Percentiles rank a stretch among this genome's conserved stretches.
These are phyloP conservation scores for Tetraneura akinire DNA, from an alignment of 1,140 invertebrate genomes.

Conservation along the genomic window DNA sequence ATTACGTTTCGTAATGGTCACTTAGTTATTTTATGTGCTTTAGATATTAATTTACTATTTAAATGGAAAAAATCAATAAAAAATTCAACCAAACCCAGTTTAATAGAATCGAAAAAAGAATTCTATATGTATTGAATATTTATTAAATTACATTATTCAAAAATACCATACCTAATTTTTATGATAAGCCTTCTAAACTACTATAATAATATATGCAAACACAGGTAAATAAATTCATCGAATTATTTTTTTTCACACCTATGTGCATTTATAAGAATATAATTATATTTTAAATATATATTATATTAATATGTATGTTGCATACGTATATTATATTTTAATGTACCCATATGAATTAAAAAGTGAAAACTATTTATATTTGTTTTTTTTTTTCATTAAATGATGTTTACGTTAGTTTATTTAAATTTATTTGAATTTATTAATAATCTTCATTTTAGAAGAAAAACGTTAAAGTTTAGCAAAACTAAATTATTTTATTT, in stretches of 20 bases:
- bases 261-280: neutral
- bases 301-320: too few species aligned
- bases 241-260: neutral
- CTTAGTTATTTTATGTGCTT: neutral
- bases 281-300: too few species aligned
- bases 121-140: conserved; percentile 1
- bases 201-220: too few species aligned
- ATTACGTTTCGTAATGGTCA: neutral
- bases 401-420: too few species aligned
- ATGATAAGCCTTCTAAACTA: neutral
- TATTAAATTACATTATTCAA: neutral
- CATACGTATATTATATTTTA: too few species aligned
- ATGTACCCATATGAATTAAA: too few species aligned
- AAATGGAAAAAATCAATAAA: neutral
- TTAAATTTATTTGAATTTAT: too few species aligned
- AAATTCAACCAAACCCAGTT: neutral
- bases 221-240: neutral
- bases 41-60: neutral
- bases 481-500: too few species aligned
- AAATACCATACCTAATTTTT: neutral
- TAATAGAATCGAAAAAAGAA: conserved; percentile 24
- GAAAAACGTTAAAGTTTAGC: too few species aligned
- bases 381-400: too few species aligned
- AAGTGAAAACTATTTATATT: too few species aligned
- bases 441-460: too few species aligned